A percentile compares a stretch with the other conserved stretches of the same genome.
Conservation (phyloP, 1,140 invertebrate genomes). For the Saccostrea cuccullata region DNA sequence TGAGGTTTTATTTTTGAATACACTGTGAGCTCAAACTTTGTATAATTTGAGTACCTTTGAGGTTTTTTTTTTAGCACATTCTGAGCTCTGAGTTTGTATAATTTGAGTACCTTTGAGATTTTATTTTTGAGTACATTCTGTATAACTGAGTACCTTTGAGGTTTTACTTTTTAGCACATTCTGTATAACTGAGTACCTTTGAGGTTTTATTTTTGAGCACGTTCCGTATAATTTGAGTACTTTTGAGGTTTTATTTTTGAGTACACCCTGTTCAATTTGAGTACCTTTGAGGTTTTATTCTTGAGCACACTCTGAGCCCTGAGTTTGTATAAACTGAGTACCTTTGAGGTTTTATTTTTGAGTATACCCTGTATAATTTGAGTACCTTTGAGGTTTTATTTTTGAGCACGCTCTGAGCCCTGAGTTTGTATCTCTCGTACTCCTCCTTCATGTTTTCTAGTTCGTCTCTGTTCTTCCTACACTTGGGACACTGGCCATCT, state of each 20-base stretch:
- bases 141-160: slow-evolving; percentile 58
- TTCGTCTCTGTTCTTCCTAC: slow-evolving; percentile 76
- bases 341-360: slow-evolving; percentile 61
- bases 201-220: background rate
- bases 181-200: slow-evolving; percentile 80
- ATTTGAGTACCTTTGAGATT: slow-evolving; percentile 77
- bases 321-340: slow-evolving; percentile 79
- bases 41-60: slow-evolving; percentile 58
- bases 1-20: slow-evolving; percentile 76
- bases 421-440: slow-evolving; percentile 79
- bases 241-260: slow-evolving; percentile 77
- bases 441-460: slow-evolving; percentile 78
- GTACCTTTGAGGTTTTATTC: background rate
- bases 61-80: slow-evolving; percentile 72
- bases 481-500: slow-evolving; percentile 55
- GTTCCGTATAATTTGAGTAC: background rate
- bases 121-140: slow-evolving; percentile 78
- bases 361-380: background rate
- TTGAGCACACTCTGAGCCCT: slow-evolving; percentile 78
- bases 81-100: slow-evolving; percentile 78
- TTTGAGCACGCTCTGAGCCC: slow-evolving; percentile 78
- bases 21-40: slow-evolving; percentile 78
- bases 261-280: slow-evolving; percentile 74
- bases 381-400: slow-evolving; percentile 73
- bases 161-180: slow-evolving; percentile 73